Conservation (phyloP, 2,797 vertebrate species). For the Urosaurus nigricauda region DNA sequence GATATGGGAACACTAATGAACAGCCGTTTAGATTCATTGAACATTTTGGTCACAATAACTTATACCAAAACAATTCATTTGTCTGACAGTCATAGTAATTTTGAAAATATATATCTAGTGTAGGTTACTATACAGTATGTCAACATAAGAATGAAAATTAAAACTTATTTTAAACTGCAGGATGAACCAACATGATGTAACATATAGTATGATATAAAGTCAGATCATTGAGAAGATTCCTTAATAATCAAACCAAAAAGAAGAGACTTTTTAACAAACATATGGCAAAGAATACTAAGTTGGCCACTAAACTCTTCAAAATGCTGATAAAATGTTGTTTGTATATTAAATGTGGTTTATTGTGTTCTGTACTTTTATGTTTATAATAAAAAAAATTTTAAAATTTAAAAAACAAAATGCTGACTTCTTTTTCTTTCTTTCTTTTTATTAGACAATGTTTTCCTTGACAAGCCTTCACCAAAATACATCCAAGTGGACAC, state of each 20-base stretch:
- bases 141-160: background rate
- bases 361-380: no score
- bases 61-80: background rate
- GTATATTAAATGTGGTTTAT: no score
- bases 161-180: background rate
- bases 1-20: background rate
- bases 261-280: constrained; percentile 14
- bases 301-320: constrained; percentile 25
- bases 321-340: no score
- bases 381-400: no score
- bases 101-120: background rate
- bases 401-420: no score
- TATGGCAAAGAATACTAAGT: background rate
- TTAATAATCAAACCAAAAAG: background rate
- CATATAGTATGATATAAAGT: background rate
- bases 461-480: constrained; percentile 81
- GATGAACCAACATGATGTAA: background rate
- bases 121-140: background rate
- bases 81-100: background rate
- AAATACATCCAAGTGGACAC: constrained; percentile 85
- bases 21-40: background rate
- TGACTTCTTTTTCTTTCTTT: constrained; percentile 73
- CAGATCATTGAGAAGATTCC: constrained; percentile 26
- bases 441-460: constrained; percentile 85
- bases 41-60: background rate